Conservation (phyloP, 2,797 vertebrate species). For the Sebastes iracundus region DNA sequence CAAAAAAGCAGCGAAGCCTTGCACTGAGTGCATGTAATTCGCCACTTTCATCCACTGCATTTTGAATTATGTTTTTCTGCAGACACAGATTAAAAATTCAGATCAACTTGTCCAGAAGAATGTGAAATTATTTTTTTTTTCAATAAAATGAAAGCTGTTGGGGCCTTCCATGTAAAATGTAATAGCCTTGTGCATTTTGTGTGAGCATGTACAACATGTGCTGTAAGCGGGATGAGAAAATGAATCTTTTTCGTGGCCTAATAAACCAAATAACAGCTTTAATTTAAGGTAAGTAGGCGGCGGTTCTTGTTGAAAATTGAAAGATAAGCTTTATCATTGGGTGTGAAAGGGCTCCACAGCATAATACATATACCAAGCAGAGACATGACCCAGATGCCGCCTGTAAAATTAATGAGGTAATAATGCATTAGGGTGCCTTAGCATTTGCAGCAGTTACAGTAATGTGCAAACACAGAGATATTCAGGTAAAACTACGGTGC, state of each 20-base stretch:
- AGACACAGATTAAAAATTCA: slow-evolving; percentile 53
- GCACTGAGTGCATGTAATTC: slow-evolving; percentile 57
- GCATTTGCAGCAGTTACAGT: slow-evolving; percentile 67
- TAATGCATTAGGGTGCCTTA: slow-evolving; percentile 71
- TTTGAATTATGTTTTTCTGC: slow-evolving; percentile 62
- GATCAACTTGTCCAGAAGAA: slow-evolving; percentile 48
- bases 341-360: slow-evolving; percentile 63
- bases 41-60: slow-evolving; percentile 57
- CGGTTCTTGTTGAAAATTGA: slow-evolving; percentile 56
- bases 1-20: slow-evolving; percentile 44
- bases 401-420: slow-evolving; percentile 79
- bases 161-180: slow-evolving; percentile 2
- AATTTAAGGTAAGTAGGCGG: slow-evolving; percentile 74
- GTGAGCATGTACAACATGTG: background rate
- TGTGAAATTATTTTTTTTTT: slow-evolving; percentile 19
- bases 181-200: slow-evolving; percentile 1
- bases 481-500: slow-evolving; percentile 45
- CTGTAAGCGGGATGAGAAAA: slow-evolving; percentile 34
- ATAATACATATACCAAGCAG: slow-evolving; percentile 53
- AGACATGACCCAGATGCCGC: slow-evolving; percentile 80
- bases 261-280: slow-evolving; percentile 65
- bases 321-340: slow-evolving; percentile 68
- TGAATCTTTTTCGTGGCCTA: slow-evolving; percentile 47
- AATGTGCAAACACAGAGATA: slow-evolving; percentile 67
- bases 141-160: slow-evolving; percentile 23